These are phyloP conservation scores for Daubentonia madagascariensis DNA, from an alignment of 2,113 vertebrate genomes.

Conservation along the genomic window DNA sequence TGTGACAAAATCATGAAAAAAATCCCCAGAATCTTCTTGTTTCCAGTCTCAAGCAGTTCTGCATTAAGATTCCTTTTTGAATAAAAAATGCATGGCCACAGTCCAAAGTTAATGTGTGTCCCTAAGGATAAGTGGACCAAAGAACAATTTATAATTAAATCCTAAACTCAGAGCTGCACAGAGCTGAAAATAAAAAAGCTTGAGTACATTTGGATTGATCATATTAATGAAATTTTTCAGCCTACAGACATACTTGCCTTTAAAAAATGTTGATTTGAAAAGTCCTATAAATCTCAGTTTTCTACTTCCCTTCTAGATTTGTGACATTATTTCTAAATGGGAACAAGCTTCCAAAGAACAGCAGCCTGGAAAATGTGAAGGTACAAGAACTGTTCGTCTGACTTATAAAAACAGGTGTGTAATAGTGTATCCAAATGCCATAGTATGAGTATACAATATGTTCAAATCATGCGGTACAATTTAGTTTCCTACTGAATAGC, in stretches of 20 bases:
- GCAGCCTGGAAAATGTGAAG: slow-evolving; percentile 95
- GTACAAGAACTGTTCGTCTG: slow-evolving; percentile 93
- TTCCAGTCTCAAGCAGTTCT: slow-evolving; percentile 9
- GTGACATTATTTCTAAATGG: slow-evolving; percentile 99
- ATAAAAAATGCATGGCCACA: not conserved
- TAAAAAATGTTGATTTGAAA: not conserved
- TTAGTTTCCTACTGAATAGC: not conserved
- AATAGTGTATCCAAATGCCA: not conserved
- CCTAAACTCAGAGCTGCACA: slow-evolving; percentile 21
- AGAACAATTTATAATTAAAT: slow-evolving; percentile 67
- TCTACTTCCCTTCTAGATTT: slow-evolving; percentile 87
- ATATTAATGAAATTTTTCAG: not conserved
- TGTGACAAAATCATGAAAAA: slow-evolving; percentile 43
- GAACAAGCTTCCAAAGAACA: slow-evolving; percentile 97
- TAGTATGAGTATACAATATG: not conserved
- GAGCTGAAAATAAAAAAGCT: slow-evolving; percentile 36
- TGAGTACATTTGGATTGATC: not conserved
- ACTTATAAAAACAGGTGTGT: slow-evolving; percentile 97
- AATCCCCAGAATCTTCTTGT: slow-evolving; percentile 33
- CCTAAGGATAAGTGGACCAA: slow-evolving; percentile 29
- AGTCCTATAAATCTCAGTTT: not conserved
- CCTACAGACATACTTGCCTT: not conserved
- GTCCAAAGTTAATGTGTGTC: slow-evolving; percentile 62
- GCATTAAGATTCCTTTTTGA: slow-evolving; percentile 59
- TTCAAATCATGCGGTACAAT: not conserved